A percentile compares a stretch with the other conserved stretches of the same genome.
Evolutionary conservation across 2,113 vertebrate genomes (phyloP).

Genomic region (Corythornis vintsioides): DNA sequence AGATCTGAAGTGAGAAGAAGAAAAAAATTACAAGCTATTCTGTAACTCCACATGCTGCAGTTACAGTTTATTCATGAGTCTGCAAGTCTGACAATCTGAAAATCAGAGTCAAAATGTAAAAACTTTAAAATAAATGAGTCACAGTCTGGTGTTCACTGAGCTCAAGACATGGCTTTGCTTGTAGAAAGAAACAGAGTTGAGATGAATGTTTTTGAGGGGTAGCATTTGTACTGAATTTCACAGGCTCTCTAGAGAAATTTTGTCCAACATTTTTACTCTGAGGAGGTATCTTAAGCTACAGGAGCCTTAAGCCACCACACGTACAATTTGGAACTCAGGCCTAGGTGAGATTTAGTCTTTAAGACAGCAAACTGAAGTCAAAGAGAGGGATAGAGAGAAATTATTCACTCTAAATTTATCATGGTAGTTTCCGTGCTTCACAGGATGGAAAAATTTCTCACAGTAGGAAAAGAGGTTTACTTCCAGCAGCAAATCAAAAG

Average conservation of each 20-base stretch:
- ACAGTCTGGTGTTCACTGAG: background rate
- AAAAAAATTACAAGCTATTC: background rate
- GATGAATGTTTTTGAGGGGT: background rate
- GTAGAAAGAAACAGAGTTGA: background rate
- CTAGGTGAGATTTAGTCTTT: background rate
- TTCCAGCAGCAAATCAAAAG: background rate
- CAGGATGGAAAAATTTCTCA: background rate
- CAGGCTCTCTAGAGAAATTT: background rate
- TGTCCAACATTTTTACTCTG: background rate
- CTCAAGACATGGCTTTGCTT: background rate
- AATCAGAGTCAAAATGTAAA: conserved; percentile 1
- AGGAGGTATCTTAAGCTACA: background rate
- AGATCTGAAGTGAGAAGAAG: background rate
- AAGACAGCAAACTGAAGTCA: background rate
- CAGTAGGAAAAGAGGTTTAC: background rate
- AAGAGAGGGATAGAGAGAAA: background rate
- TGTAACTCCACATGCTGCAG: background rate
- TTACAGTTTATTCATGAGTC: background rate
- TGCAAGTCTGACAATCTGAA: background rate
- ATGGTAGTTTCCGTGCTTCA: background rate
- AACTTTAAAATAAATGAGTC: background rate
- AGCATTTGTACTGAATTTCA: background rate
- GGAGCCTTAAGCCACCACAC: background rate
- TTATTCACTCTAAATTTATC: background rate
- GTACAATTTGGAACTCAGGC: rapidly evolving